Percentiles rank a stretch among this genome's conserved stretches.
Evolutionary conservation across 2,888 invertebrate species (phyloP).

Genomic region (Pardosa pseudoannulata): DNA sequence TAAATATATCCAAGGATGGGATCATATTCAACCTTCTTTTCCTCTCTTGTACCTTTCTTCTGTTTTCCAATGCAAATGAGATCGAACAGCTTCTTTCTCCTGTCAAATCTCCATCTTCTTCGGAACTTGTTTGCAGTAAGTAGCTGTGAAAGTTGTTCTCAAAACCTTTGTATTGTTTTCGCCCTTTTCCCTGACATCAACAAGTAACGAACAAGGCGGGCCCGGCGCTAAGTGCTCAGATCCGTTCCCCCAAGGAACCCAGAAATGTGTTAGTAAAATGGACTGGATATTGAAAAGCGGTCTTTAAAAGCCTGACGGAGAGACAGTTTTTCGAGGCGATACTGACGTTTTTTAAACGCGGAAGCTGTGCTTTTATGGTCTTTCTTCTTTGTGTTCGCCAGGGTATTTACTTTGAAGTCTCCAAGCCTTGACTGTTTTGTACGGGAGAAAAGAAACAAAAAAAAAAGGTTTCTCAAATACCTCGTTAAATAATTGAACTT

Average conservation of each 20-base stretch:
- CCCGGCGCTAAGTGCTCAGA: conserved; percentile 5
- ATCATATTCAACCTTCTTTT: too few relatives aligned
- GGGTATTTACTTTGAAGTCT: not conserved
- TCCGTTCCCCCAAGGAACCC: not conserved
- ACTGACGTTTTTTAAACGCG: not conserved
- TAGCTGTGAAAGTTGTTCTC: conserved; percentile 55
- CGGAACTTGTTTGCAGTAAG: conserved; percentile 42
- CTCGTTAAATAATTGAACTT: too few relatives aligned
- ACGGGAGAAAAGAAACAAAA: too few relatives aligned
- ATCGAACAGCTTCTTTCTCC: conserved; percentile 28
- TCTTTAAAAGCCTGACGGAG: not conserved
- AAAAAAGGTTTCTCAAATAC: too few relatives aligned
- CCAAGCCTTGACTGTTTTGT: not conserved
- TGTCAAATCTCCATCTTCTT: conserved; percentile 41
- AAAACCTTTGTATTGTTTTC: conserved; percentile 39
- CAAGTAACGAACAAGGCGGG: conserved; percentile 17
- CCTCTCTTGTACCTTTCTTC: not conserved
- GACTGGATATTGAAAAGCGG: conserved; percentile 27
- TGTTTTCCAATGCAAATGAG: conserved; percentile 57
- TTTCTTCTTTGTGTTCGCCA: not conserved
- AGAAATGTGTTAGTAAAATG: conserved; percentile 1
- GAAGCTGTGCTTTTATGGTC: conserved; percentile 5
- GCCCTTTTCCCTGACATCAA: not conserved
- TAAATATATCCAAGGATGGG: too few relatives aligned
- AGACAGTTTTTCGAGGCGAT: conserved; percentile 21